Percentiles rank a stretch among this genome's conserved stretches.
Conservation (phyloP, 2,797 vertebrate species). For the Enteromius radiatus region DNA sequence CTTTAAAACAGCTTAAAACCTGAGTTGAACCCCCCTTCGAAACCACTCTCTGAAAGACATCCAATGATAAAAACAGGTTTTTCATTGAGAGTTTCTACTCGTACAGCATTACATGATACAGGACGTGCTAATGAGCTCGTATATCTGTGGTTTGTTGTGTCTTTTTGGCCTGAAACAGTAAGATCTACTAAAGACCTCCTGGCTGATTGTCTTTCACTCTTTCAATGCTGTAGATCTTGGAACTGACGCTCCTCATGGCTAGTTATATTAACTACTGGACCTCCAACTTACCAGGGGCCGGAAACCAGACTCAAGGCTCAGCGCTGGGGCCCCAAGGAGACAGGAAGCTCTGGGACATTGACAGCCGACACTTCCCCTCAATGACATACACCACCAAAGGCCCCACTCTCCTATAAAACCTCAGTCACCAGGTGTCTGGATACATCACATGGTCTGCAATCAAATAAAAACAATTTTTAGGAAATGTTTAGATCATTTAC, state of each 20-base stretch:
- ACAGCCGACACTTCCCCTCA: slow-evolving; percentile 81
- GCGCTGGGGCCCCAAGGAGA: slow-evolving; percentile 57
- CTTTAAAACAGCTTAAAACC: slow-evolving; percentile 31
- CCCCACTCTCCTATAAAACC: slow-evolving; percentile 85
- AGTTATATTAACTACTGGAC: slow-evolving; percentile 92
- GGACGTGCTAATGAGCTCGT: slow-evolving; percentile 53
- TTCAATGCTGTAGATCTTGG: slow-evolving; percentile 83
- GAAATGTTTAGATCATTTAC: not conserved
- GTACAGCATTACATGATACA: slow-evolving; percentile 5
- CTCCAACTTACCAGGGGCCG: slow-evolving; percentile 64
- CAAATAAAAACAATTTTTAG: not conserved
- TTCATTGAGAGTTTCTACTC: slow-evolving; percentile 25
- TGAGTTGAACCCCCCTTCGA: not conserved
- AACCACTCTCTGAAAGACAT: slow-evolving; percentile 19
- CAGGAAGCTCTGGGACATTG: slow-evolving; percentile 79
- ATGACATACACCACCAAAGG: slow-evolving; percentile 84
- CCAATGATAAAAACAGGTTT: slow-evolving; percentile 62
- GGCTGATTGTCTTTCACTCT: slow-evolving; percentile 30
- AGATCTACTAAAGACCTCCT: slow-evolving; percentile 13
- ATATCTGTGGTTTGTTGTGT: not conserved
- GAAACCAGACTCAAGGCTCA: slow-evolving; percentile 63
- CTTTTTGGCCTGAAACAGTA: not conserved
- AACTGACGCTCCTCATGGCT: slow-evolving; percentile 90
- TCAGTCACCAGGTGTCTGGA: slow-evolving; percentile 9
- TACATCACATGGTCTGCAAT: not conserved